Evolutionary conservation across 2,797 vertebrate genomes (phyloP), one percentile per base, ranked within the genome.

Genomic region (Pseudotriccus pelzelni): DNA sequence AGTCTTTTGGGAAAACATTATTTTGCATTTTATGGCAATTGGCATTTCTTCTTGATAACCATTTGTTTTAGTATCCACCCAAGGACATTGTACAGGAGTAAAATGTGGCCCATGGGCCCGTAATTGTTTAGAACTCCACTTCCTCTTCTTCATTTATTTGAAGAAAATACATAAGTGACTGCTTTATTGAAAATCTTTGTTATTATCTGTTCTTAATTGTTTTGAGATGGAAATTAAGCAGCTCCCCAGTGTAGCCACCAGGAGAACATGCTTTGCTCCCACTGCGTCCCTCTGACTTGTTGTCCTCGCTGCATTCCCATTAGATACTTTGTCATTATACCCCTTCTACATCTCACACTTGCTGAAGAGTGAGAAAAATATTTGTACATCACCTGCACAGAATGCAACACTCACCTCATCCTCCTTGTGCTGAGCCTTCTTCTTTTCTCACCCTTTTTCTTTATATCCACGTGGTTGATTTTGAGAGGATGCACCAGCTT

Each of bases 91-190:
- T 84, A 47, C 43, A 66, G 83, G 79, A 88, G 23, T 86, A 55
- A 91, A 83, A 94, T 93, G 55, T 88, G 84, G 80, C 95, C 88
- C 91, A 59, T 2, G 90, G 85, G 93, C 63, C 80, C 69, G 50
- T 81, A 88, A 90, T 76, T 93, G 73, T 84, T 91, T 53, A 73
- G 43, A 63, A 52, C 67, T 93, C 14, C 32, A 59, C 43, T 94
- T 93, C 36, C 85, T 84, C 80, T 86, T 91, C 87, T 95, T 89
- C 82, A 81, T 93, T 94, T 94, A 52, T 93, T 93, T 81, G 69
- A 73, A 89, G 87, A 78, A 94, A 94, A 95, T 88, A 81, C 36
- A 1, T 36, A 81, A 91, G 62, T 85, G 82, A 77, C 76, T 89
- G 82, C 66, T 85, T 94, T 70, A 92, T 81, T 91, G 94, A 90